Conservation (phyloP, 2,113 vertebrate genomes). For the Anarrhichthys ocellatus region DNA sequence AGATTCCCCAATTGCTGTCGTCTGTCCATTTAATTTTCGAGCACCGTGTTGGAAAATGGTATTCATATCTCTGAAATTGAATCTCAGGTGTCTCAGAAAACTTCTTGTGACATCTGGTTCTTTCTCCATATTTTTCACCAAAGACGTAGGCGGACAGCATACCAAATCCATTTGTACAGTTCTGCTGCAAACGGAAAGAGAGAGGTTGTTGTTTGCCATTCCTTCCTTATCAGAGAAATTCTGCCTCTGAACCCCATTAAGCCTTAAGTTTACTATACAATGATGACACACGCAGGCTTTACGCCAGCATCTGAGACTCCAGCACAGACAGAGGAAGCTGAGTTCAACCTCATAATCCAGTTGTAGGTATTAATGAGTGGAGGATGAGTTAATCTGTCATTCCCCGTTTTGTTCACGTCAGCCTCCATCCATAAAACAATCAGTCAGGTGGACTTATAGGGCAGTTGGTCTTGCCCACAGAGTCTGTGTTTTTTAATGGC, state of each 20-base stretch:
- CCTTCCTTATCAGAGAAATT: conserved; percentile 41
- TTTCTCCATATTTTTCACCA: conserved; percentile 56
- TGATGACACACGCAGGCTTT: neutral
- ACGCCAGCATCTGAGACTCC: conserved; percentile 8
- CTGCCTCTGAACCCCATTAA: conserved; percentile 37
- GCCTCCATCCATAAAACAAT: conserved; percentile 70
- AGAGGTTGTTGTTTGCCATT: conserved; percentile 47
- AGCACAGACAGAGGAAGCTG: conserved; percentile 24
- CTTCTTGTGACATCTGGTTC: conserved; percentile 66
- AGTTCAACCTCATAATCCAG: conserved; percentile 71
- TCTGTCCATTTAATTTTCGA: conserved; percentile 70
- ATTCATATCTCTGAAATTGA: conserved; percentile 80
- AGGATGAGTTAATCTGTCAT: conserved; percentile 72
- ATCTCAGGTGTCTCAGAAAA: conserved; percentile 73
- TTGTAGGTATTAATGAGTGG: conserved; percentile 74
- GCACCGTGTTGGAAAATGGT: conserved; percentile 64
- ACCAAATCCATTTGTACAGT: conserved; percentile 55
- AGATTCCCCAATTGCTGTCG: conserved; percentile 54
- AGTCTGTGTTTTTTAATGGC: conserved; percentile 62
- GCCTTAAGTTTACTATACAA: conserved; percentile 27
- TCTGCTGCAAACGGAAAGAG: conserved; percentile 42
- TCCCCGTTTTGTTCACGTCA: conserved; percentile 69
- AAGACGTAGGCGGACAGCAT: conserved; percentile 53
- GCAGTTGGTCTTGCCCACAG: conserved; percentile 51
- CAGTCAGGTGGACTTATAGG: conserved; percentile 62